phyloP scores from a whole-genome alignment of 1,140 invertebrate genomes.

The Drosophila hydei region DNA sequence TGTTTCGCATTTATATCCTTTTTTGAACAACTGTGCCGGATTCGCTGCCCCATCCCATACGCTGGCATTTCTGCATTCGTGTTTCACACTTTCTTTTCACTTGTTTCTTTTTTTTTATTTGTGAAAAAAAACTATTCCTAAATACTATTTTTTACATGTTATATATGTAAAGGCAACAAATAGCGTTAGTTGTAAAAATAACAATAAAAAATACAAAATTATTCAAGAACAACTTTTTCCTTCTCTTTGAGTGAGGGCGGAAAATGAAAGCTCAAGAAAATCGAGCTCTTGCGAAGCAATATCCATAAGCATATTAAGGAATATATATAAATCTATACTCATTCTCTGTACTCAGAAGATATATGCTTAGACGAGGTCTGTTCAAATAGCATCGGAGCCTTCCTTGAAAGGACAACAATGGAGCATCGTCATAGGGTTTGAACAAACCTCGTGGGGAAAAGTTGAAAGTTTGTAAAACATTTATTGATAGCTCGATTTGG shows the following conservation, averaged over 20 bases:
- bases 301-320: too few species aligned
- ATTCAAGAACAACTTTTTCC: too few species aligned
- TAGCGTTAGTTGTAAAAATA: conserved; percentile 77
- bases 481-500: conserved; percentile 2
- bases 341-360: too few species aligned
- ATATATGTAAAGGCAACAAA: conserved; percentile 80
- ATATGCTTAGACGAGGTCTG: too few species aligned
- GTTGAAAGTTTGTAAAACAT: conserved; percentile 1
- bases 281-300: too few species aligned
- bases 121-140: conserved; percentile 66
- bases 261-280: too few species aligned
- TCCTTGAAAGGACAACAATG: too few species aligned
- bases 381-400: too few species aligned
- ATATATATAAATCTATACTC: too few species aligned
- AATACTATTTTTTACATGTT: conserved; percentile 83
- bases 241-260: too few species aligned
- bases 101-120: conserved; percentile 23
- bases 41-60: conserved; percentile 1
- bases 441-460: too few species aligned
- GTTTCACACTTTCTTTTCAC: conserved; percentile 56
- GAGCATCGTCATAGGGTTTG: too few species aligned
- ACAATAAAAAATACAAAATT: conserved; percentile 43
- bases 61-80: conserved; percentile 42
- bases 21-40: conserved; percentile 21
- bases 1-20: conserved; percentile 68